Conservation (phyloP, 2,888 invertebrate genomes). For the Drosophila birchii region DNA sequence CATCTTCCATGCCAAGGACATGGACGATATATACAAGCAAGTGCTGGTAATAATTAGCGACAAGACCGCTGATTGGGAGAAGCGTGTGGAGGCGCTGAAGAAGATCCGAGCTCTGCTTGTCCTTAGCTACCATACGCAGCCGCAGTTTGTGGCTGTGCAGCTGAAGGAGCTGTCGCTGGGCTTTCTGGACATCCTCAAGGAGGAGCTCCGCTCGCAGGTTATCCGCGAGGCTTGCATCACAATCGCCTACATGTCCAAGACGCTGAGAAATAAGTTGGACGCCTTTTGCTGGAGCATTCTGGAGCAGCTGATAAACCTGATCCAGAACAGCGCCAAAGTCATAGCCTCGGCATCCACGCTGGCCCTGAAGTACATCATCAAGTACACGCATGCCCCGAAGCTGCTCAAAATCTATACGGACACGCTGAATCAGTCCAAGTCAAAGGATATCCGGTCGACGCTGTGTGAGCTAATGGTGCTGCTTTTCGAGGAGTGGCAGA, state of each 20-base stretch:
- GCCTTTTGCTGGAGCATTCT: conserved; percentile 93
- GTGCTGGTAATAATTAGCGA: conserved; percentile 92
- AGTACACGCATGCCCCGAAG: conserved; percentile 92
- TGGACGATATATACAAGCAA: conserved; percentile 92
- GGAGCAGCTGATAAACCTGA: conserved; percentile 93
- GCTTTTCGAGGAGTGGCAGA: conserved; percentile 94
- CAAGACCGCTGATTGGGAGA: conserved; percentile 96
- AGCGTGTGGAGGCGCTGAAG: conserved; percentile 94
- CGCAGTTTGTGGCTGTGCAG: conserved; percentile 89
- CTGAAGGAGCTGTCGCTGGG: conserved; percentile 92
- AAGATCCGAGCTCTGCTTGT: conserved; percentile 93
- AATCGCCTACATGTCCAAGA: conserved; percentile 95
- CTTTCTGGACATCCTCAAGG: conserved; percentile 92
- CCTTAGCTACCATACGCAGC: conserved; percentile 90
- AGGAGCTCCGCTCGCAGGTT: conserved; percentile 92
- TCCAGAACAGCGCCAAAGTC: conserved; percentile 98
- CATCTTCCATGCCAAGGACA: conserved; percentile 92
- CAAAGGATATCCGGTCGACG: conserved; percentile 93
- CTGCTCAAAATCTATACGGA: conserved; percentile 92
- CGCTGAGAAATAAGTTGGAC: conserved; percentile 92
- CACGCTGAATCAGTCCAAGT: conserved; percentile 92
- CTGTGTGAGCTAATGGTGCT: conserved; percentile 93
- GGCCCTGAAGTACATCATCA: conserved; percentile 94
- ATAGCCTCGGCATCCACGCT: conserved; percentile 95
- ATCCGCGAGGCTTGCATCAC: conserved; percentile 98